phyloP scores from a whole-genome alignment of 2,888 invertebrate genomes.

The Emmelina monodactyla region DNA sequence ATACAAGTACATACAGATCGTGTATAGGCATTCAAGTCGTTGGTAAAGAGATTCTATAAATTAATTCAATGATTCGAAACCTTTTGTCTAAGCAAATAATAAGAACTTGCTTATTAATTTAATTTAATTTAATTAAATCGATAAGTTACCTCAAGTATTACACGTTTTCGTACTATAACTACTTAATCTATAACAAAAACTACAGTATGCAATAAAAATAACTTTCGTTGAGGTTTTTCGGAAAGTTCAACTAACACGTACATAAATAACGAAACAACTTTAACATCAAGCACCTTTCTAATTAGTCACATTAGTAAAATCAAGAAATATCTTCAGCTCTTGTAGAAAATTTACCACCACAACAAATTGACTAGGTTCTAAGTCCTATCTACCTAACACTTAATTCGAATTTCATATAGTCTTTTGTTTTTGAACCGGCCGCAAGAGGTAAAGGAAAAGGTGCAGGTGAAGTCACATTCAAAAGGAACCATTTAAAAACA shows the following conservation, averaged over 20 bases:
- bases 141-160: too few species aligned
- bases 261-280: slow-evolving; percentile 38
- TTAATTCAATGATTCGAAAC: slow-evolving; percentile 51
- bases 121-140: not conserved
- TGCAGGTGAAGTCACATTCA: slow-evolving; percentile 23
- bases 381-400: slow-evolving; percentile 47
- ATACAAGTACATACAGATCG: too few species aligned
- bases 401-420: slow-evolving; percentile 47
- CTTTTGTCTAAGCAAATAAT: too few species aligned
- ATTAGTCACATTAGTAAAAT: slow-evolving; percentile 36
- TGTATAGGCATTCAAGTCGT: slow-evolving; percentile 34
- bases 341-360: slow-evolving; percentile 58
- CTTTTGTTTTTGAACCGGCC: slow-evolving; percentile 58
- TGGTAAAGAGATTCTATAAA: slow-evolving; percentile 25
- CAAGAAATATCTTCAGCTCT: slow-evolving; percentile 47
- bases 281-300: slow-evolving; percentile 60
- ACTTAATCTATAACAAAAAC: too few species aligned
- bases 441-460: slow-evolving; percentile 38
- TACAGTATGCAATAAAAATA: slow-evolving; percentile 28
- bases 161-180: too few species aligned
- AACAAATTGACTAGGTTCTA: slow-evolving; percentile 65
- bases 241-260: slow-evolving; percentile 24
- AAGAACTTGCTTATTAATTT: slow-evolving; percentile 30
- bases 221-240: slow-evolving; percentile 44
- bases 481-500: slow-evolving; percentile 8